Conservation (phyloP, 1,140 invertebrate genomes). For the Pseudomyrmex gracilis region DNA sequence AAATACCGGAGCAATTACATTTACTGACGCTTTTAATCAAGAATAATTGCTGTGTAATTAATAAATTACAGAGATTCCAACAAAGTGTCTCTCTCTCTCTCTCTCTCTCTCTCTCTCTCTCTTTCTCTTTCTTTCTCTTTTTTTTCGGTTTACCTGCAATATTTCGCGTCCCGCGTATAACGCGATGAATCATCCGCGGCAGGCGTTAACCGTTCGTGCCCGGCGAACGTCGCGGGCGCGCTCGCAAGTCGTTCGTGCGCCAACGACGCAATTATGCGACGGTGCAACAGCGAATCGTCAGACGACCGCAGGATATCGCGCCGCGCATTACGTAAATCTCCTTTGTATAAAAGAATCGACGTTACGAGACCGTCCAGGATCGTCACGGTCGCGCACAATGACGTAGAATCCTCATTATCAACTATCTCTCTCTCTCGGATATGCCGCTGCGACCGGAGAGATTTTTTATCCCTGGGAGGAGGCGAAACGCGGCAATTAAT, state of each 20-base stretch:
- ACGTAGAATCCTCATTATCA: constrained; percentile 36
- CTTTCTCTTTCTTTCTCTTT: too few species aligned
- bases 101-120: too few species aligned
- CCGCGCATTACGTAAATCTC: constrained; percentile 53
- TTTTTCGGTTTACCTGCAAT: too few species aligned
- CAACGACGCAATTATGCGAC: constrained; percentile 47
- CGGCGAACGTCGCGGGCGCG: constrained; percentile 15
- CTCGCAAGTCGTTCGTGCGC: constrained; percentile 24
- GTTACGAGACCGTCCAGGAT: constrained; percentile 15
- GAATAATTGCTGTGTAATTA: not conserved
- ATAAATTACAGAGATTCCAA: constrained; percentile 7
- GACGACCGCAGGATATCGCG: constrained; percentile 33
- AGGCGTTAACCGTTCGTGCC: constrained; percentile 32
- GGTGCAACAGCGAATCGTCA: constrained; percentile 11
- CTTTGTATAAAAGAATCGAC: constrained; percentile 19
- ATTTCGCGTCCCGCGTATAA: not conserved
- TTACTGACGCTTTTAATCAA: too few species aligned
- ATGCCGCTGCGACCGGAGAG: not conserved
- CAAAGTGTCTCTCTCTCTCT: not conserved
- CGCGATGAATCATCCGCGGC: not conserved
- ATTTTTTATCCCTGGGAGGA: not conserved
- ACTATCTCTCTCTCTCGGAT: too few species aligned
- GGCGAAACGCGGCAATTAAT: constrained; percentile 30
- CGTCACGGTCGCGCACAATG: constrained; percentile 25
- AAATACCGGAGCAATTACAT: too few species aligned